A percentile compares a stretch with the other conserved stretches of the same genome.
Evolutionary conservation across 2,113 vertebrate species (phyloP).

Genomic region (Terrapene triunguis): DNA sequence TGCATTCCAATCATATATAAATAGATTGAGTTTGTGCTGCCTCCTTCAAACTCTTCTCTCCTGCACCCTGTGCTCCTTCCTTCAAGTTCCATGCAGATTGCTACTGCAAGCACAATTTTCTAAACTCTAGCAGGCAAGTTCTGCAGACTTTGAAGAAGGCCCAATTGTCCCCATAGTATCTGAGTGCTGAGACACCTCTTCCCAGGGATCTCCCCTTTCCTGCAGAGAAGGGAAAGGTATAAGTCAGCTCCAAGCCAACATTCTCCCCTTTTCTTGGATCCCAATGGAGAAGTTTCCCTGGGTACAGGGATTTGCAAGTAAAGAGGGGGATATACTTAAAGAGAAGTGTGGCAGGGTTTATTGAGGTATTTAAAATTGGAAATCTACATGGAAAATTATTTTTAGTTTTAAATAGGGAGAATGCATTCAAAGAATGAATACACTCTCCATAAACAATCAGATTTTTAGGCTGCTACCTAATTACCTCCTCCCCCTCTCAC

Average conservation of each 20-base stretch:
- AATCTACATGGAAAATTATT: fast-evolving
- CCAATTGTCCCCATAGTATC: fast-evolving
- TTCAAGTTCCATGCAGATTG: too few species aligned
- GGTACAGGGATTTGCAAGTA: neutral
- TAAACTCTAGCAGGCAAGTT: neutral
- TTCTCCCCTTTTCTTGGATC: neutral
- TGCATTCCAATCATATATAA: too few species aligned
- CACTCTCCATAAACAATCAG: neutral
- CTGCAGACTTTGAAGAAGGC: fast-evolving
- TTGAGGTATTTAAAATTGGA: neutral
- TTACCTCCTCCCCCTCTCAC: neutral
- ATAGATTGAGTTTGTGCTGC: too few species aligned
- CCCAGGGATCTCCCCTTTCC: neutral
- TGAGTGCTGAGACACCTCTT: neutral
- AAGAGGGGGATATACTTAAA: neutral
- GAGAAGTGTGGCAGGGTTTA: neutral
- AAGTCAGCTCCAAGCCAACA: neutral
- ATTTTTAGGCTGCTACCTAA: neutral
- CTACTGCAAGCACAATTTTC: too few species aligned
- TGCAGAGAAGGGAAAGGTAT: neutral
- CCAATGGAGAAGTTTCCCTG: neutral
- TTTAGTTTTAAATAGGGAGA: neutral
- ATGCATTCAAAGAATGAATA: fast-evolving
- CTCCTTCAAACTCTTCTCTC: too few species aligned
- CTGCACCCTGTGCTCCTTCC: too few species aligned